These are phyloP conservation scores for Rhopilema esculentum DNA, from an alignment of 30 jellyfish, hydroid and myxozoan genomes.

Conservation along the genomic window DNA sequence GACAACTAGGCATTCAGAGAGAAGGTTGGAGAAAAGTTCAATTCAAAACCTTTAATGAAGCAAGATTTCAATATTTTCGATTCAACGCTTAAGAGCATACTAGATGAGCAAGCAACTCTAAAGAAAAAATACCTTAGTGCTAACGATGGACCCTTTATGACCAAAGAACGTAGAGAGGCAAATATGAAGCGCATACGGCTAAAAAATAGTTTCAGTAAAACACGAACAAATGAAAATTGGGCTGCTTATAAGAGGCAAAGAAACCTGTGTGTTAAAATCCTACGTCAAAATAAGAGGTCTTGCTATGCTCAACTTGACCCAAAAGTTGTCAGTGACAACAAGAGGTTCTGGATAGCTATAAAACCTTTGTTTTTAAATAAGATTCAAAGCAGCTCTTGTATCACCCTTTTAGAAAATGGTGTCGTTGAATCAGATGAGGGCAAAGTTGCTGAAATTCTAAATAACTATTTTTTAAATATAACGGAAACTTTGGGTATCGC, in stretches of 20 bases:
- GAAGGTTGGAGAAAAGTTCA: slow-evolving; percentile 28
- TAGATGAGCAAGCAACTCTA: too few relatives aligned
- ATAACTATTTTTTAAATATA: too few relatives aligned
- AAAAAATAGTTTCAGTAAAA: too few relatives aligned
- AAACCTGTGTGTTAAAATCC: slow-evolving; percentile 15
- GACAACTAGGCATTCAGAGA: slow-evolving; percentile 10
- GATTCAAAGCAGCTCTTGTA: slow-evolving; percentile 16
- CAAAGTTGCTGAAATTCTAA: background rate
- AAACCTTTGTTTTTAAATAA: slow-evolving; percentile 17
- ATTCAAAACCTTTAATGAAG: slow-evolving; percentile 15
- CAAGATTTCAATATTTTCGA: slow-evolving; percentile 3
- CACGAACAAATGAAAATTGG: too few relatives aligned
- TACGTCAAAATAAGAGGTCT: slow-evolving; percentile 24
- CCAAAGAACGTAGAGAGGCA: too few relatives aligned
- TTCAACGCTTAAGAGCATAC: slow-evolving; percentile 1
- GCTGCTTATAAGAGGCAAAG: too few relatives aligned
- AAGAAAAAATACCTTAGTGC: too few relatives aligned
- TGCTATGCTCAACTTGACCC: slow-evolving; percentile 36
- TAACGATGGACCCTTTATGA: too few relatives aligned
- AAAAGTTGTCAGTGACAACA: slow-evolving; percentile 28
- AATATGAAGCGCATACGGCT: too few relatives aligned
- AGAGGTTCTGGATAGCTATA: slow-evolving; percentile 42
- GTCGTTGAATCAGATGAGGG: slow-evolving; percentile 16
- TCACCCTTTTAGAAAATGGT: slow-evolving; percentile 28
- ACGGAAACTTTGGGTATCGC: too few relatives aligned